Evolutionary conservation across 2,888 invertebrate genomes (phyloP), one percentile per base, ranked within the genome.

Genomic region (Embidobia sp.): DNA sequence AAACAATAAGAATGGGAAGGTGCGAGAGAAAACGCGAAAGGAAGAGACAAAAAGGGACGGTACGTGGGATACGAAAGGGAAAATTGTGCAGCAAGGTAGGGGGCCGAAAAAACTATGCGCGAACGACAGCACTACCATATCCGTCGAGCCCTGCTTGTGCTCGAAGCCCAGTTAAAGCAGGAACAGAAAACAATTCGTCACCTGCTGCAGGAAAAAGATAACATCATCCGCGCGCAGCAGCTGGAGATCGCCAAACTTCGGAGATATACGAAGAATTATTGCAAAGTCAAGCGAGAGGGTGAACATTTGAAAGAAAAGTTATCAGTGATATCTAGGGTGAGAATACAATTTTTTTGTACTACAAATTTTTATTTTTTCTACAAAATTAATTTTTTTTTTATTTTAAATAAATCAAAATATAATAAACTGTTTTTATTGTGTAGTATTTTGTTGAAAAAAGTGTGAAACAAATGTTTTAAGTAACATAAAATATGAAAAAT

Each of bases 71-170:
- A 85, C 26, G 87, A 89, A 75, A 73, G 89, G 78, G 88, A 89
- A 80, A 83, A 85, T 19, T 83, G 85, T 6, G 83, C 81, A 18
- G 82, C 80, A 15, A 80, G 80, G 49, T 86, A 86, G 77, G 89
- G 91, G 18, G 92, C 92, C 69, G 94, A 93, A 84, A 91, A 92
- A 77, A 90, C 91, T 1, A 90, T 94, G 3, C 91, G 94, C 33
- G 94, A 95, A 88, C 93, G 93, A 85, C 95, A 95, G 84, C 91
- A 95, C 18, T 93, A 94, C 2, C 91, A 93, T 77, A 93, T 95
- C 19, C 90, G 95, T 4, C 91, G 94, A 44, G 94, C 94, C 2
- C 90, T 95, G 64, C 91, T 95, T 33, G 92, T 94, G 33, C 92
- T 95, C 49, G 95, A 95, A 87, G 93, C 94, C 5, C 91, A 94